Evolutionary conservation across 2,797 vertebrate genomes (phyloP), one percentile per base, ranked within the genome.

Genomic region (Myotis planiceps): DNA sequence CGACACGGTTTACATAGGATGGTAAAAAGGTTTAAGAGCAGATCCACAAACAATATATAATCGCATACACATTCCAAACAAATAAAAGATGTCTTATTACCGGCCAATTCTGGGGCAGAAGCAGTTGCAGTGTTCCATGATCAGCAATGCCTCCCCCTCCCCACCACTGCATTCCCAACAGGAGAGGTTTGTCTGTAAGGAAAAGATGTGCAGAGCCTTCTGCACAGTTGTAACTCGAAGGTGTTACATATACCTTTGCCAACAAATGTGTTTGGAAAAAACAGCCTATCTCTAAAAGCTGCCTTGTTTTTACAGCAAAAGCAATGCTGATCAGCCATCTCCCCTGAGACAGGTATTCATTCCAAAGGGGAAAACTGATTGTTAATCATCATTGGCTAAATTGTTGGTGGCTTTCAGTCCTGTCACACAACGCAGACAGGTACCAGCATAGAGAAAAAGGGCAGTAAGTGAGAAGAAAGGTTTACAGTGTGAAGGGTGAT

Each of bases 211-310:
- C 80, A 96, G 92, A 97, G 92, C 25, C 94, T 97, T 96, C 96
- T 85, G 94, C 83, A 94, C 81, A 90, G 92, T 55, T 87, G 85
- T 97, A 98, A 96, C 66, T 80, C 92, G 95, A 60, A 96, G 94
- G 94, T 74, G 14, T 92, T 83, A 91, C 83, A 92, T 4, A 12
- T 0, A 1, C 39, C 75, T 81, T 92, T 87, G 97, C 94, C 94
- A 97, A 91, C 23, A 68, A 95, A 88, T 91, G 84, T 25, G 1
- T 80, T 83, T 97, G 66, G 71, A 84, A 95, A 98, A 97, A 95
- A 34, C 84, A 96, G 90, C 66, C 90, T 66, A 1, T 85, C 95
- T 92, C 90, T 58, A 96, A 93, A 96, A 79, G 89, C 82, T 96
- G 95, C 94, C 96, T 96, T 63, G 29, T 92, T 92, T 84, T 88